Conservation (phyloP, 1,140 invertebrate species). For the Halyomorpha halys region DNA sequence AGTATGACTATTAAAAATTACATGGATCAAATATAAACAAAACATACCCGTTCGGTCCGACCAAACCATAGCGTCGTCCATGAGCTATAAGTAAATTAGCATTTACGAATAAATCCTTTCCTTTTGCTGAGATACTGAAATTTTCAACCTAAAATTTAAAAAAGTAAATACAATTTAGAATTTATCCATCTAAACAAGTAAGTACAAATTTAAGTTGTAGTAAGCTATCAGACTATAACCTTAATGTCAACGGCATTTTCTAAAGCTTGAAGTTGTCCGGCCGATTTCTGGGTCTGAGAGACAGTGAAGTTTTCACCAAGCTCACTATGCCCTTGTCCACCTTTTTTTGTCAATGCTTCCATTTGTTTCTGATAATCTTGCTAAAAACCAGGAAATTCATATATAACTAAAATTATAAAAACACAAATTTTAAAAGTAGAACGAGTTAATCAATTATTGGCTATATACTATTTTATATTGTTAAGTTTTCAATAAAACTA, state of each 20-base stretch:
- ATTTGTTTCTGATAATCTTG: slow-evolving; percentile 86
- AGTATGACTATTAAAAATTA: no score
- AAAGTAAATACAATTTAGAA: neutral
- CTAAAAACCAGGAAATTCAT: slow-evolving; percentile 37
- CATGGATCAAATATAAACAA: no score
- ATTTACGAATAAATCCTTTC: slow-evolving; percentile 96
- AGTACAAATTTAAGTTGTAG: neutral
- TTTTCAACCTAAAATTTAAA: slow-evolving; percentile 58
- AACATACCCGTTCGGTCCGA: slow-evolving; percentile 90
- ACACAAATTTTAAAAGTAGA: no score
- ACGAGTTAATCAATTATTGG: no score
- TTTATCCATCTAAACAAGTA: neutral
- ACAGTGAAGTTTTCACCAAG: slow-evolving; percentile 92
- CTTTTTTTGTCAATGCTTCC: slow-evolving; percentile 77
- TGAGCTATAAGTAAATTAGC: slow-evolving; percentile 89
- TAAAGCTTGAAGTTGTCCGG: slow-evolving; percentile 68
- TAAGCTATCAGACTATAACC: slow-evolving; percentile 34
- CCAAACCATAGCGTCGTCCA: slow-evolving; percentile 89
- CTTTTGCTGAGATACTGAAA: slow-evolving; percentile 94
- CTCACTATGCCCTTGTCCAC: slow-evolving; percentile 75
- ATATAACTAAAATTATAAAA: no score
- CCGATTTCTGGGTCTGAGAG: slow-evolving; percentile 82
- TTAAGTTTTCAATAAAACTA: no score
- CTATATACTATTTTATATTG: no score
- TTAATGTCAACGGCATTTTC: slow-evolving; percentile 97